Base-by-base conservation (phyloP, 2,797 vertebrate genomes). In the Monodelphis domestica region DNA sequence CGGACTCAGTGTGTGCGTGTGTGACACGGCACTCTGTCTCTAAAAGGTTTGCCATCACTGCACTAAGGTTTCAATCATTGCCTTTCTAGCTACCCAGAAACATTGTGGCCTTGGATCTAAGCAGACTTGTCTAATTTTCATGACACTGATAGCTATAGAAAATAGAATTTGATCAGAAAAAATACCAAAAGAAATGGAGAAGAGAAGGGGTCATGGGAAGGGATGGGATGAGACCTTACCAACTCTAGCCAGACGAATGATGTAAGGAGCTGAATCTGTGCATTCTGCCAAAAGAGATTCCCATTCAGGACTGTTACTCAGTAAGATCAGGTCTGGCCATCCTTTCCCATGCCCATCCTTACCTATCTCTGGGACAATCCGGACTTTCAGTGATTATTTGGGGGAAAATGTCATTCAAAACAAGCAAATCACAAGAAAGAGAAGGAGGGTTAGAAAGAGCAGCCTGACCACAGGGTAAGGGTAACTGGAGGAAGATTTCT, bases 231-330 rank as follows among this genome's bases (percentile, higher is more conserved):
- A 87, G 93, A 53, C 45, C 97, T 98, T 96, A 99, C 99, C 97
- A 98, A 93, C 88, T 98, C 97, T 53, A 99, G 98, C 99, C 99
- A 99, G 57, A 99, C 97, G 97, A 99, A 99, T 11, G 98, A 99
- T 0, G 98, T 99, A 17, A 99, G 98, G 89, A 99, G 98, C 97
- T 99, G 98, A n/a, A 98, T 98, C 95, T 99, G 99, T 96, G 98
- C 98, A 93, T 99, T 98, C 98, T 99, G 97, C 95, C 91, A 54
- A 92, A 38, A 53, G 78, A 91, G 54, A 53, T 29, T 89, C 29
- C 26, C 30, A n/a, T 53, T 5, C 53, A 53, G n/a, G 59, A 55
- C 94, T 26, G 33, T 94, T 89, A 63, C 78, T 26, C 21, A 12
- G 12, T 28, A 38, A 92, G 87, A 90, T 53, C 89, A 87, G 59